A percentile compares a stretch with the other conserved stretches of the same genome.
Conservation (phyloP, 2,888 invertebrate species). For the Tortricodes alternella region DNA sequence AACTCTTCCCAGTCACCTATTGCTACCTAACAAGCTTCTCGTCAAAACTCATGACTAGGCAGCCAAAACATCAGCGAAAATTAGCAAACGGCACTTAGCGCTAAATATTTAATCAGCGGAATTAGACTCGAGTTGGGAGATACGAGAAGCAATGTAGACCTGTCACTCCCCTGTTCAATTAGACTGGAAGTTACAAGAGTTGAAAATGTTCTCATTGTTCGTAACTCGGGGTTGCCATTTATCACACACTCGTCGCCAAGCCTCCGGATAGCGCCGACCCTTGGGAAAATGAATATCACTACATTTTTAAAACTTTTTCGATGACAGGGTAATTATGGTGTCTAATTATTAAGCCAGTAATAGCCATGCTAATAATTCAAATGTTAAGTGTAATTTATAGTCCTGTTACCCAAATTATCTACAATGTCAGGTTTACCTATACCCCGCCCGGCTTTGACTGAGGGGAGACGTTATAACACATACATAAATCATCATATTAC, state of each 20-base stretch:
- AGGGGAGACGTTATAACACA: too few species aligned
- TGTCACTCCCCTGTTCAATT: conserved; percentile 61
- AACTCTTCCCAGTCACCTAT: too few species aligned
- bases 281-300: conserved; percentile 17
- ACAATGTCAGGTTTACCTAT: too few species aligned
- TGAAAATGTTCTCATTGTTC: conserved; percentile 47
- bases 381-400: too few species aligned
- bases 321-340: not conserved
- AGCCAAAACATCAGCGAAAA: conserved; percentile 32
- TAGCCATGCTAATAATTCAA: too few species aligned
- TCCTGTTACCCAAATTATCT: too few species aligned
- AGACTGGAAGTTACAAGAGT: conserved; percentile 47
- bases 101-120: conserved; percentile 43
- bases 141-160: conserved; percentile 38
- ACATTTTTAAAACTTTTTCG: conserved; percentile 17
- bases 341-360: not conserved
- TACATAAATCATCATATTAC: too few species aligned
- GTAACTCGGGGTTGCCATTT: conserved; percentile 38
- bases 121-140: conserved; percentile 35
- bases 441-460: too few species aligned
- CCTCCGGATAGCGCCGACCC: conserved; percentile 10
- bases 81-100: conserved; percentile 38
- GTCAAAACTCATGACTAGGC: conserved; percentile 17
- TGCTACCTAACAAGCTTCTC: not conserved
- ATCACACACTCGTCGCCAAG: conserved; percentile 36